phyloP scores from a whole-genome alignment of 2,888 invertebrate genomes.

The Cerceris rybyensis region DNA sequence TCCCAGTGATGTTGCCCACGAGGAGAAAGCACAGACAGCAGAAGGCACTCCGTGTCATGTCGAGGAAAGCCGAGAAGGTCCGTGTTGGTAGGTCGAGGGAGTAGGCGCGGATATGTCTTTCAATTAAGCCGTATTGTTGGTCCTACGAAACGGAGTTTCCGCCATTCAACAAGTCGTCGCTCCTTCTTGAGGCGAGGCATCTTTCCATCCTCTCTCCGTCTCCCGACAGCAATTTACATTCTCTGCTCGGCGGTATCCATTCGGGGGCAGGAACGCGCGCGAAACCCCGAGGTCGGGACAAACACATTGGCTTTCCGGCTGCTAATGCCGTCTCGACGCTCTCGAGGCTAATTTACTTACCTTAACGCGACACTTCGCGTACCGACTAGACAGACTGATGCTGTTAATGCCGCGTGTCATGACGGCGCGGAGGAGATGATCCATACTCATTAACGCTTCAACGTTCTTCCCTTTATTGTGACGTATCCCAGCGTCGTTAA shows the following conservation, averaged over 20 bases:
- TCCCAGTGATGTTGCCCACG: constrained; percentile 12
- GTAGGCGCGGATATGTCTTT: constrained; percentile 34
- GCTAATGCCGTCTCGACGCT: constrained; percentile 24
- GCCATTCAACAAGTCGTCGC: constrained; percentile 69
- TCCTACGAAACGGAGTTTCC: constrained; percentile 51
- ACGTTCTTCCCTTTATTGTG: constrained; percentile 5
- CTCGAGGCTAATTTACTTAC: constrained; percentile 46
- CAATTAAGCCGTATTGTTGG: constrained; percentile 61
- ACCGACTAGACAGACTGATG: constrained; percentile 33
- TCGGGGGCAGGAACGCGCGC: not conserved
- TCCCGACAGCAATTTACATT: constrained; percentile 48
- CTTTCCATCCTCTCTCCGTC: constrained; percentile 46
- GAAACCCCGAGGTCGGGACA: constrained; percentile 5
- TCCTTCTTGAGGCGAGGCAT: constrained; percentile 44
- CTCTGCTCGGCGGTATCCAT: constrained; percentile 16
- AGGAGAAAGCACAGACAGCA: constrained; percentile 1
- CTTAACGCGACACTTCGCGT: constrained; percentile 37
- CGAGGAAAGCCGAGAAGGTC: not conserved
- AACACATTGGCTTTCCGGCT: constrained; percentile 20
- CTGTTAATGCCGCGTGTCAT: constrained; percentile 34
- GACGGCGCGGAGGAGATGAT: constrained; percentile 21
- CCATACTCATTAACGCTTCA: constrained; percentile 37
- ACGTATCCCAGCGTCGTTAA: not conserved
- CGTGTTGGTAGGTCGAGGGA: not conserved
- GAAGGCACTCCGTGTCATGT: not conserved